These are phyloP conservation scores for Drosophila kurseongensis DNA, from an alignment of 1,140 invertebrate genomes.

Conservation along the genomic window DNA sequence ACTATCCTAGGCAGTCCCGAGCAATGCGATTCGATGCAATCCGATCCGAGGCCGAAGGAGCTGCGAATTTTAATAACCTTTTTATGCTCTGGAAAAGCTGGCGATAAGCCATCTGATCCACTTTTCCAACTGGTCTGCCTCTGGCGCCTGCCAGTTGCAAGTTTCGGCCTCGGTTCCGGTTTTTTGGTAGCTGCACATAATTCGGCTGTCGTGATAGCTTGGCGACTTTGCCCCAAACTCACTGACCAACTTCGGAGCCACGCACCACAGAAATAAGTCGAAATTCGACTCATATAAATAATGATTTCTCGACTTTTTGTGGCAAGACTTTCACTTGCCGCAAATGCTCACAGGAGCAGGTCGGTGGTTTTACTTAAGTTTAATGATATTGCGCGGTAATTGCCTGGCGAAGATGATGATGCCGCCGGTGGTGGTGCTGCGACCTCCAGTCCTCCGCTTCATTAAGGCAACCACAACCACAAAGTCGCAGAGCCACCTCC, in stretches of 20 bases:
- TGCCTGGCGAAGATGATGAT: constrained; percentile 19
- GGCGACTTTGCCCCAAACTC: constrained; percentile 33
- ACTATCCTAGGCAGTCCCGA: constrained; percentile 7
- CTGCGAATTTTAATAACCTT: constrained; percentile 27
- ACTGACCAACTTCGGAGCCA: constrained; percentile 56
- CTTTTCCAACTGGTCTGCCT: constrained; percentile 56
- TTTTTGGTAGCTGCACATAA: constrained; percentile 41
- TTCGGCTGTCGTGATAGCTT: constrained; percentile 40
- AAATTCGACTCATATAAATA: constrained; percentile 49
- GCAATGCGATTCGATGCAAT: background rate
- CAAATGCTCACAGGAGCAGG: constrained; percentile 23
- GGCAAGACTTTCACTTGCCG: constrained; percentile 48
- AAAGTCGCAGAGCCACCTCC: constrained; percentile 22
- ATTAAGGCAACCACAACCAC: constrained; percentile 49
- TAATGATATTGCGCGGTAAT: constrained; percentile 30
- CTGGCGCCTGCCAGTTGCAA: constrained; percentile 21
- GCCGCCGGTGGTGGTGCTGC: background rate
- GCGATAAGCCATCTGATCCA: constrained; percentile 72
- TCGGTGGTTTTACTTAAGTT: constrained; percentile 30
- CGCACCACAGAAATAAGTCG: constrained; percentile 18
- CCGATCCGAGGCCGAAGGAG: constrained; percentile 3
- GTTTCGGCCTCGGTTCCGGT: constrained; percentile 39
- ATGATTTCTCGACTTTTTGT: constrained; percentile 37
- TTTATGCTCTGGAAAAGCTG: constrained; percentile 24
- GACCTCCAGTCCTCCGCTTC: constrained; percentile 38